Percentiles rank a stretch among this genome's conserved stretches.
Conservation (phyloP, 1,140 invertebrate species). For the Helicorthomorpha holstii region DNA sequence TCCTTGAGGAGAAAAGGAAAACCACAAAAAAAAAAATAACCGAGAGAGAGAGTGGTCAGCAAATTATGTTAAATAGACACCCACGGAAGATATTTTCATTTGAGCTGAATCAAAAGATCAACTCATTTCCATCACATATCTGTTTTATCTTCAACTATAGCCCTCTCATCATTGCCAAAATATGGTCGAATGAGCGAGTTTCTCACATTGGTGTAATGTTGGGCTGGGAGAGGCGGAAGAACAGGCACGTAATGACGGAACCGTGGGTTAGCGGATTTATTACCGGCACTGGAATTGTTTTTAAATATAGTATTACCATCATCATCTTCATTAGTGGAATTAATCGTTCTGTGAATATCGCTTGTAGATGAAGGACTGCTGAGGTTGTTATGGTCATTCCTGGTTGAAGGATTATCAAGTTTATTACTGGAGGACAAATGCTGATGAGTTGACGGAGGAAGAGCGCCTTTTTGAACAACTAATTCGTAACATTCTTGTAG, state of each 20-base stretch:
- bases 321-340: neutral
- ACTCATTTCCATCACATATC: too few species aligned
- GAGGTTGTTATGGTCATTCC: neutral
- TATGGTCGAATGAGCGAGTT: neutral
- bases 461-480: neutral
- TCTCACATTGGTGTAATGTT: neutral
- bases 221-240: neutral
- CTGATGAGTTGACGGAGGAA: neutral
- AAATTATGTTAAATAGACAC: too few species aligned
- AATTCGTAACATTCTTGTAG: neutral
- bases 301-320: neutral
- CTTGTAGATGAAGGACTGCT: neutral
- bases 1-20: too few species aligned
- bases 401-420: neutral
- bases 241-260: slow-evolving; percentile 3
- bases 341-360: neutral
- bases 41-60: too few species aligned
- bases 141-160: neutral
- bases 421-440: neutral
- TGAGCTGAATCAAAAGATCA: too few species aligned
- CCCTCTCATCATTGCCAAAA: neutral
- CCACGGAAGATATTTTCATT: too few species aligned
- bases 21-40: too few species aligned
- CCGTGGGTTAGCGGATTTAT: neutral
- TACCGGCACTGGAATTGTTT: neutral